Percentiles rank a stretch among this genome's conserved stretches.
Evolutionary conservation across 2,113 vertebrate genomes (phyloP).

Genomic region (Oryzias curvinotus): DNA sequence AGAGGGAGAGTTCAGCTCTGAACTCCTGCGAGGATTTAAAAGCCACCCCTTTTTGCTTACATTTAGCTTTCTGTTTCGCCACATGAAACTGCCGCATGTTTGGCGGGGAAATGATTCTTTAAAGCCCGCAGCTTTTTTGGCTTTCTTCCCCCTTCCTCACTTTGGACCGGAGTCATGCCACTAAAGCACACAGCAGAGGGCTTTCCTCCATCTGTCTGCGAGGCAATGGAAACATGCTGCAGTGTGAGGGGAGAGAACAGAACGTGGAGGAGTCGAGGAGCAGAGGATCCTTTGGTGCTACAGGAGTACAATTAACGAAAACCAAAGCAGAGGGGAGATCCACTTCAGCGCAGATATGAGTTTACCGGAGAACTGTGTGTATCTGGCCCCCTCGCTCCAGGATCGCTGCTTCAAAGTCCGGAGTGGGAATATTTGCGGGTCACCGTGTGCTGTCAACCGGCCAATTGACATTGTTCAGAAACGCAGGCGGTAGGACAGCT

Average conservation of each 20-base stretch:
- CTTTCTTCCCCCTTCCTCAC: not conserved
- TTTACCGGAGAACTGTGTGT: conserved; percentile 73
- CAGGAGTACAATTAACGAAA: conserved; percentile 40
- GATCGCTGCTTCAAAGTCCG: conserved; percentile 69
- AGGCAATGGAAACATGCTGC: conserved; percentile 54
- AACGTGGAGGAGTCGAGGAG: conserved; percentile 22
- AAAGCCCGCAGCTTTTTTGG: conserved; percentile 7
- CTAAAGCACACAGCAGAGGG: conserved; percentile 34
- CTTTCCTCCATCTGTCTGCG: conserved; percentile 43
- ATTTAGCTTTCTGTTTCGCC: conserved; percentile 13
- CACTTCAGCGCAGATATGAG: conserved; percentile 69
- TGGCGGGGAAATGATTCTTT: conserved; percentile 33
- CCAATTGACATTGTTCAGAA: conserved; percentile 83
- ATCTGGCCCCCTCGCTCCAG: conserved; percentile 55
- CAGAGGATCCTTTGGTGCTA: conserved; percentile 24
- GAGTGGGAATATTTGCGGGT: conserved; percentile 76
- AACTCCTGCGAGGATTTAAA: conserved; percentile 40
- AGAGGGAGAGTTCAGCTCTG: conserved; percentile 28
- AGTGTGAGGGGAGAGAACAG: conserved; percentile 34
- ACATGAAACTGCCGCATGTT: conserved; percentile 16
- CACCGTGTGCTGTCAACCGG: conserved; percentile 78
- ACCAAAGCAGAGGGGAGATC: conserved; percentile 9
- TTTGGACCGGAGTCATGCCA: conserved; percentile 40
- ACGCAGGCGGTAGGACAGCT: conserved; percentile 78
- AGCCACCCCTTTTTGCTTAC: conserved; percentile 8